These are phyloP conservation scores for Choloepus hoffmanni DNA, from an alignment of 2,113 vertebrate genomes.

Conservation along the genomic window DNA sequence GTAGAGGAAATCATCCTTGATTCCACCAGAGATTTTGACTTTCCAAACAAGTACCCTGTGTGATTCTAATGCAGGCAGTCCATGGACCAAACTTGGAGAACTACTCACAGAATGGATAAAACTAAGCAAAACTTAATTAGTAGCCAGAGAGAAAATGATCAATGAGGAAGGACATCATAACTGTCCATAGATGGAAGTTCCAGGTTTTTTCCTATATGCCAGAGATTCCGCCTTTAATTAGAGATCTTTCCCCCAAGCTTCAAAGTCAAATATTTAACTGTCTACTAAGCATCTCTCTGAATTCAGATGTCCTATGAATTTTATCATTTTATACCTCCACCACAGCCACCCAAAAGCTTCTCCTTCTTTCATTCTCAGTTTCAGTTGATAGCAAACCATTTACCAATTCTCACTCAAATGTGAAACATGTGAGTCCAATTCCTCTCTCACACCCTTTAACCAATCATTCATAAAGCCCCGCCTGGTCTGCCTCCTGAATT, in stretches of 20 bases:
- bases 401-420: background rate
- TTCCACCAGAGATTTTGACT: background rate
- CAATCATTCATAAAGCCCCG: conserved; percentile 8
- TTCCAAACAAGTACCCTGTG: background rate
- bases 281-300: background rate
- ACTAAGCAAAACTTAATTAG: conserved; percentile 14
- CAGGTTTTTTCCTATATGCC: background rate
- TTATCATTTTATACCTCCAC: background rate
- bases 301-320: background rate
- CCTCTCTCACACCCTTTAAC: background rate
- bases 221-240: background rate
- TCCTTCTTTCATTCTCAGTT: background rate
- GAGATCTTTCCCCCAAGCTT: background rate
- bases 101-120: background rate
- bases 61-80: background rate
- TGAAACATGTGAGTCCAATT: background rate
- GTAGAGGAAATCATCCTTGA: background rate
- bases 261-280: background rate
- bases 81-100: conserved; percentile 42
- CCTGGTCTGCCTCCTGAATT: conserved; percentile 26
- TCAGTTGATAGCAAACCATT: background rate
- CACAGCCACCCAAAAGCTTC: background rate
- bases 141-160: conserved; percentile 16
- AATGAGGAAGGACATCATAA: background rate
- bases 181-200: background rate